Conservation (phyloP, 2,113 vertebrate species). For the Speoplatyrhinus poulsoni region DNA sequence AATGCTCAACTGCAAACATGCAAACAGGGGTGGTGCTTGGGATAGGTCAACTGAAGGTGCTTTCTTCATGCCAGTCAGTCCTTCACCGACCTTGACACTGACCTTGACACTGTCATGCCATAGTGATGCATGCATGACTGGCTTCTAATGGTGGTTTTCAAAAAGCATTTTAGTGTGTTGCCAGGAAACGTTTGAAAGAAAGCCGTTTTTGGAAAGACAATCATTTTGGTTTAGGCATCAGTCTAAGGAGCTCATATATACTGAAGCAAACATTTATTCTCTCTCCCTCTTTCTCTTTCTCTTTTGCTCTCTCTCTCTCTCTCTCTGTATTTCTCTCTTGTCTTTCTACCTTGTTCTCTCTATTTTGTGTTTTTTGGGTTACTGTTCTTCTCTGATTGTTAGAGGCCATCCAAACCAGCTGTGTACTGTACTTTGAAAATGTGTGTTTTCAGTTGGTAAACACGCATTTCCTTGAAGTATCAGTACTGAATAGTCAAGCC, state of each 20-base stretch:
- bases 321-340: conserved; percentile 3
- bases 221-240: conserved; percentile 11
- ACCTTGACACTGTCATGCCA: conserved; percentile 61
- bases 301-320: background rate
- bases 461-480: background rate
- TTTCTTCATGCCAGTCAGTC: conserved; percentile 50
- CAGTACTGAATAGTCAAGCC: background rate
- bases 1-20: no score
- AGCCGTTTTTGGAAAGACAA: conserved; percentile 26
- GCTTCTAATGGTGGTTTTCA: conserved; percentile 65
- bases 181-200: conserved; percentile 52
- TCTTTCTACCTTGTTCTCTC: background rate
- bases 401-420: conserved; percentile 20
- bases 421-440: conserved; percentile 11
- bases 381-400: background rate
- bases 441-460: conserved; percentile 15
- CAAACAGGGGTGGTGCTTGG: no score
- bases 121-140: conserved; percentile 68
- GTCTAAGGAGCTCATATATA: conserved; percentile 18
- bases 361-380: no score
- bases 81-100: conserved; percentile 50
- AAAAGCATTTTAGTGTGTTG: conserved; percentile 53
- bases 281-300: background rate
- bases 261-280: conserved; percentile 8
- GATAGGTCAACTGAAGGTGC: conserved; percentile 16